Conservation (phyloP, 2,113 vertebrate species). For the Quiscalus mexicanus region DNA sequence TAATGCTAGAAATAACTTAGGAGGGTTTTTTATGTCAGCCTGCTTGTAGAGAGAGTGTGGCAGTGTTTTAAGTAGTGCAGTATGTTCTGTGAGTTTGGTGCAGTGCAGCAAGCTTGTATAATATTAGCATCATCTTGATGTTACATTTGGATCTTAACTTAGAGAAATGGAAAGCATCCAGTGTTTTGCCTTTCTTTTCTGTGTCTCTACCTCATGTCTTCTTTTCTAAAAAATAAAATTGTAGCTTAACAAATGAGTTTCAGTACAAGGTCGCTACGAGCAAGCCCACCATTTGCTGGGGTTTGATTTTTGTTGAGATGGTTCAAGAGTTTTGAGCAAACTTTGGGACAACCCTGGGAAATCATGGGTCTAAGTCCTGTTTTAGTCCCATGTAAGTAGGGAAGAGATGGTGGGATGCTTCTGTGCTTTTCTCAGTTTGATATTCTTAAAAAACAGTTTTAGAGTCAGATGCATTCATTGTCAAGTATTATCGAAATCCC, state of each 20-base stretch:
- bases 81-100: conserved; percentile 87
- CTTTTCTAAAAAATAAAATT: conserved; percentile 20
- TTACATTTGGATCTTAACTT: conserved; percentile 74
- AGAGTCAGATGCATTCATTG: neutral
- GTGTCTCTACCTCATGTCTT: conserved; percentile 9
- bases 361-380: neutral
- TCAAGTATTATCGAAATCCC: neutral
- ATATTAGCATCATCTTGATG: conserved; percentile 79
- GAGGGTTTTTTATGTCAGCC: conserved; percentile 56
- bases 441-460: neutral
- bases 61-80: conserved; percentile 77
- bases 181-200: conserved; percentile 67
- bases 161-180: conserved; percentile 75
- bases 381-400: neutral
- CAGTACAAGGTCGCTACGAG: conserved; percentile 52
- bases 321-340: neutral
- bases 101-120: conserved; percentile 92
- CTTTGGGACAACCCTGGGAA: neutral
- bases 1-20: conserved; percentile 61
- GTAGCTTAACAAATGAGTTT: conserved; percentile 57
- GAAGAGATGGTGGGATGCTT: neutral
- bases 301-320: conserved; percentile 52
- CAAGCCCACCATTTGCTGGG: conserved; percentile 56
- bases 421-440: neutral
- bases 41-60: conserved; percentile 50